Evolutionary conservation across 1,140 invertebrate species (phyloP).

Genomic region (Anagrus nilaparvatae): DNA sequence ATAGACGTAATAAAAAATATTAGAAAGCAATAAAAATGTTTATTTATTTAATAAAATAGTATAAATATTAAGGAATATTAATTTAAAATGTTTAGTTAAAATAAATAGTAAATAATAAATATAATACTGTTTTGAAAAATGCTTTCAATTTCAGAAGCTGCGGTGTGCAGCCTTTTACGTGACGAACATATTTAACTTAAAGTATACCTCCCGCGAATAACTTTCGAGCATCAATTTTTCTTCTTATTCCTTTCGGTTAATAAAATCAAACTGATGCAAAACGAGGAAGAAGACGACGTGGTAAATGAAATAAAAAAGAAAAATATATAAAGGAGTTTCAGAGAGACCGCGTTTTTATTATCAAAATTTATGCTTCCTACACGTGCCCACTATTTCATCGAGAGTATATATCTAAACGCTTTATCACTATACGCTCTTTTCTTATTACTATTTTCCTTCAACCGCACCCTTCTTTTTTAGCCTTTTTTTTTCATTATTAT

Average conservation of each 20-base stretch:
- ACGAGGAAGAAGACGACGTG: slow-evolving; percentile 1
- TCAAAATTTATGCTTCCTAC: slow-evolving; percentile 26
- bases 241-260: slow-evolving; percentile 19
- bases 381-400: slow-evolving; percentile 21
- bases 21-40: too few relatives aligned
- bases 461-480: too few relatives aligned
- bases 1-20: too few relatives aligned
- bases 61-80: too few relatives aligned
- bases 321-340: too few relatives aligned
- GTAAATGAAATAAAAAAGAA: too few relatives aligned
- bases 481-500: too few relatives aligned
- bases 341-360: too few relatives aligned
- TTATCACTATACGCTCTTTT: slow-evolving; percentile 21
- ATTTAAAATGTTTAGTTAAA: too few relatives aligned
- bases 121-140: slow-evolving; percentile 35
- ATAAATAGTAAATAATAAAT: too few relatives aligned
- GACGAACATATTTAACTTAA: slow-evolving; percentile 31
- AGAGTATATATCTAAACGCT: slow-evolving; percentile 15
- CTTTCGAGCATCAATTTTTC: slow-evolving; percentile 12
- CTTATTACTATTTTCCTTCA: neutral
- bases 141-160: slow-evolving; percentile 39
- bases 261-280: slow-evolving; percentile 23
- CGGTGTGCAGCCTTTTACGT: slow-evolving; percentile 30
- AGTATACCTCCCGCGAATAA: neutral
- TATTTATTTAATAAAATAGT: too few relatives aligned